Percentiles rank a stretch among this genome's conserved stretches.
These are phyloP conservation scores for Erpetoichthys calabaricus DNA, from an alignment of 2,797 vertebrate species.

Conservation along the genomic window DNA sequence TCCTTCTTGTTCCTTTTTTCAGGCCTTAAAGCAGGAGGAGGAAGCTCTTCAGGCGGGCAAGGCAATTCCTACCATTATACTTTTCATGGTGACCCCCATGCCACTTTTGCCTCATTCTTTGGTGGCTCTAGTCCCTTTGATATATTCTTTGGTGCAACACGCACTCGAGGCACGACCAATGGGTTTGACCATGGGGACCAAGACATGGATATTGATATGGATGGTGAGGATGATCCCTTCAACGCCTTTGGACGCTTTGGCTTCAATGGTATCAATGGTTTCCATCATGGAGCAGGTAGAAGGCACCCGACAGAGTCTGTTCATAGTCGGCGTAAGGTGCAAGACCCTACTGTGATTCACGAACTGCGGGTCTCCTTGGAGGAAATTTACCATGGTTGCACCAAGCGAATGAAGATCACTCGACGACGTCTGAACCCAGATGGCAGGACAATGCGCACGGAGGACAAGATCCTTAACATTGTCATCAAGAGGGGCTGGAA, in stretches of 20 bases:
- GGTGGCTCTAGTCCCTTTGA: conserved; percentile 95
- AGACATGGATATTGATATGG: conserved; percentile 66
- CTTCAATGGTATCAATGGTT: conserved; percentile 71
- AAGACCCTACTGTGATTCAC: conserved; percentile 87
- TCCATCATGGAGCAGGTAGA: conserved; percentile 50
- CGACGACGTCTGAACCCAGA: conserved; percentile 82
- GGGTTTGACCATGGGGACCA: conserved; percentile 69
- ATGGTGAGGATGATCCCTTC: conserved; percentile 76
- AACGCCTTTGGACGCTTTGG: conserved; percentile 78
- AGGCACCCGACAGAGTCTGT: conserved; percentile 60
- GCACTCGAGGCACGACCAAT: conserved; percentile 61
- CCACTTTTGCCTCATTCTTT: conserved; percentile 94
- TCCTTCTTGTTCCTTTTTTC: conserved; percentile 15
- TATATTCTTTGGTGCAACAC: conserved; percentile 85
- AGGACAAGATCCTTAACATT: conserved; percentile 97
- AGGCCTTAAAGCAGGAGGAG: conserved; percentile 90
- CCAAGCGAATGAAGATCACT: conserved; percentile 96
- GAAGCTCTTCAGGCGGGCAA: conserved; percentile 68
- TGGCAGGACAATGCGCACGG: conserved; percentile 74
- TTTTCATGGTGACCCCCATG: conserved; percentile 92
- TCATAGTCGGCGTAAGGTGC: conserved; percentile 62
- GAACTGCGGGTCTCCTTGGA: conserved; percentile 92
- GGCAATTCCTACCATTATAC: conserved; percentile 87
- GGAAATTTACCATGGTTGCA: conserved; percentile 93
- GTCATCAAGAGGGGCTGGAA: conserved; percentile 97